Percentiles rank a stretch among this genome's conserved stretches.
These are phyloP conservation scores for Ephialtes manifestator DNA, from an alignment of 2,888 invertebrate genomes.

Conservation along the genomic window DNA sequence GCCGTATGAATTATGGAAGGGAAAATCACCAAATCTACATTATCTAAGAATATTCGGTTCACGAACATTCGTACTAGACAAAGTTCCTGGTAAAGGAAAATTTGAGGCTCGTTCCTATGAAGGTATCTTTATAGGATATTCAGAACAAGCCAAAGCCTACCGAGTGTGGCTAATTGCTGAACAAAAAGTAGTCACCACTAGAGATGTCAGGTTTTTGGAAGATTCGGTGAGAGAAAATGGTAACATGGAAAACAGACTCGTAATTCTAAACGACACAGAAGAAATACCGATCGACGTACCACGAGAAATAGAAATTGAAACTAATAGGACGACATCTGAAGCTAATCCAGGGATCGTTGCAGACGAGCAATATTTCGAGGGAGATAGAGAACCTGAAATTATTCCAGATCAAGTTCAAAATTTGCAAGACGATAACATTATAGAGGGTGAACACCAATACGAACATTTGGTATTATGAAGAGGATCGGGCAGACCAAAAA, in stretches of 20 bases:
- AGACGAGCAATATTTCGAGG: not conserved
- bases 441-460: not conserved
- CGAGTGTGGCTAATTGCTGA: conserved; percentile 34
- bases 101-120: conserved; percentile 40
- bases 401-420: not conserved
- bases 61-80: conserved; percentile 25
- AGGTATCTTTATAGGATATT: conserved; percentile 47
- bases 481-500: conserved; percentile 51
- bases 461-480: not conserved
- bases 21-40: conserved; percentile 3
- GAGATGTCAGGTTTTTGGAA: conserved; percentile 27
- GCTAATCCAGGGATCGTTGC: not conserved
- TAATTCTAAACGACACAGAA: not conserved
- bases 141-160: conserved; percentile 44
- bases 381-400: not conserved
- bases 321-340: conserved; percentile 19
- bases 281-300: not conserved
- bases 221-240: not conserved
- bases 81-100: conserved; percentile 42
- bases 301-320: conserved; percentile 15
- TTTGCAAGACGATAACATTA: not conserved
- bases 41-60: conserved; percentile 35
- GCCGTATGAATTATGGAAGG: conserved; percentile 28
- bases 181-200: conserved; percentile 31
- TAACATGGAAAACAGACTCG: not conserved